Base-by-base conservation (phyloP, 2,113 vertebrate species). In the Tetrax tetrax region DNA sequence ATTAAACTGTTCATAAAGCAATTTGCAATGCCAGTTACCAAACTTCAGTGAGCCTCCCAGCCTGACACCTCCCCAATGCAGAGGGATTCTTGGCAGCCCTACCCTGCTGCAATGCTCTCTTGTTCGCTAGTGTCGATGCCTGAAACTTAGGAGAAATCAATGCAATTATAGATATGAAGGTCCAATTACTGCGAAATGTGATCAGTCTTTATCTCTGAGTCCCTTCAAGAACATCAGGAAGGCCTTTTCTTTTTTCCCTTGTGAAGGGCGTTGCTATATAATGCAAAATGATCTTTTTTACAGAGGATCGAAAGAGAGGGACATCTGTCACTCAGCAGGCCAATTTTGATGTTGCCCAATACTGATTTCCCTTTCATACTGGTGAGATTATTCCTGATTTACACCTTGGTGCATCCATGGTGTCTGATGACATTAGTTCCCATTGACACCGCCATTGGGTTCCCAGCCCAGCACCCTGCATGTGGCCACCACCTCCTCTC, bases 1-100 rank as follows among this genome's bases (percentile, higher is more conserved):
- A 95, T 96, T 97, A 93, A 96, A 94, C 89, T 97, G 93, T 94
- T 96, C 97, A 92, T 96, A 96, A 96, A 97, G 94, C 86, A 95
- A 95, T 96, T 96, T 97, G 83, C 82, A 88, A 90, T 85, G 94
- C 95, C 87, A 57, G 83, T 91, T 96, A 94, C 89, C 92, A 94
- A 97, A 94, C 83, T 86, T 4, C 50, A 65, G 89, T 6, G 29
- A 94, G 87, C 76, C 87, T 95, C 64, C 75, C 89, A 78, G 82
- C 45, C 93, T 70, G 56, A 89, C 90, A 95, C 88, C 92, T 96
- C 95, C 95, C 82, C 87, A 89, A 79, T 75, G 87, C 96, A 90
- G 91, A 69, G 69, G 93, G 57, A 74, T 92, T 95, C 89, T 97
- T 97, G 96, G 95, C 94, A 97, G 93, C 51, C 3, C 0, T 37